Evolutionary conservation across 2,888 invertebrate species (phyloP), one percentile per base, ranked within the genome.

Genomic region (Nomada ruficornis): DNA sequence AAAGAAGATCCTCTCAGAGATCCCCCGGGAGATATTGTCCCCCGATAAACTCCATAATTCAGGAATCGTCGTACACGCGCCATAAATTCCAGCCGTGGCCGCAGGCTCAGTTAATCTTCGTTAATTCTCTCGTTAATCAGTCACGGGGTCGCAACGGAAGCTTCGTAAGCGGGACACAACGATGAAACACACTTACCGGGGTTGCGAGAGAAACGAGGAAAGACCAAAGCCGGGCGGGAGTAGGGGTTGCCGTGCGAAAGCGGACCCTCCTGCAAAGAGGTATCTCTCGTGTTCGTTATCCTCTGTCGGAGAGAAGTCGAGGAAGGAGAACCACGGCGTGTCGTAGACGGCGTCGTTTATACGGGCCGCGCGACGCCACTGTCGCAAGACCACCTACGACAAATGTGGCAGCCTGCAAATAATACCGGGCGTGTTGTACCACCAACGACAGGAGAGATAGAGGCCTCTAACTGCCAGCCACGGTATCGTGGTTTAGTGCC

Each of bases 401-500:
- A 93, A 92, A 92, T 91, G 92, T 92, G 91, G 90, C 92, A 89
- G 90, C 90, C 83, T 88, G 89, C 90, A 90, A 93, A 92, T 92
- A 91, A 92, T 91, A 89, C 89, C 88, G 83, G 89, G 86, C 86
- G 86, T 85, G 87, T 89, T 87, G 88, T 88, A 86, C 86, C 85
- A 88, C 88, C 89, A 87, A 87, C 91, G 91, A 90, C 91, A 91
- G 88, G 83, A 86, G 88, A 90, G 92, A 92, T 91, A 93, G 89
- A 91, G 89, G 86, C 84, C 83, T 90, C 88, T 77, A 88, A 91
- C 90, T 91, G 91, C 90, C 90, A 89, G 85, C 88, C 88, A 77
- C 88, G 90, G 91, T 93, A 93, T 93, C 93, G 90, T 93, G 89
- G 90, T 93, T 93, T 93, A 93, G 92, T 93, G 89, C 89, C 91